These are phyloP conservation scores for Zaprionus inermis DNA, from an alignment of 1,140 invertebrate species.

Conservation along the genomic window DNA sequence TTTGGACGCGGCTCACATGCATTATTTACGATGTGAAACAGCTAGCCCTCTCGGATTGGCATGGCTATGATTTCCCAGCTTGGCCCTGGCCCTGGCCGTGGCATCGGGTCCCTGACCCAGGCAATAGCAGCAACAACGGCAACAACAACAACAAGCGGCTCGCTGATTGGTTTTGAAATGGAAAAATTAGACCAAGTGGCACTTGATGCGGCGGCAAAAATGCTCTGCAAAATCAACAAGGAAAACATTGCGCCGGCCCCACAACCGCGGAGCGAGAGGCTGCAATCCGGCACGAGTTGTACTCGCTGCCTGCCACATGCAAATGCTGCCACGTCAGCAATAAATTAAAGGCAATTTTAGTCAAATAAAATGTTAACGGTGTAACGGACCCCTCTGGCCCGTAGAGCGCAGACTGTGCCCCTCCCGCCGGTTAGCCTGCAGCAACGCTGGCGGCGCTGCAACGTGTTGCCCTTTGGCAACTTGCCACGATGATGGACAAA, in stretches of 20 bases:
- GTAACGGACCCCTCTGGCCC: slow-evolving; percentile 21
- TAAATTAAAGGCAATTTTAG: slow-evolving; percentile 82
- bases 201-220: slow-evolving; percentile 52
- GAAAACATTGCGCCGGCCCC: slow-evolving; percentile 66
- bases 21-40: slow-evolving; percentile 70
- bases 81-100: slow-evolving; percentile 16
- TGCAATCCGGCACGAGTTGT: background rate
- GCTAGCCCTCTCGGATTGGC: background rate
- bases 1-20: slow-evolving; percentile 55
- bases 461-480: slow-evolving; percentile 72
- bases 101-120: slow-evolving; percentile 27
- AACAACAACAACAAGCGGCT: slow-evolving; percentile 5
- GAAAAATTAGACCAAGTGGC: slow-evolving; percentile 78
- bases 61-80: slow-evolving; percentile 49
- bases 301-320: slow-evolving; percentile 35
- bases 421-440: background rate
- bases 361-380: slow-evolving; percentile 82
- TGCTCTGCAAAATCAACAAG: slow-evolving; percentile 70
- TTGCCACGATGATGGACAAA: slow-evolving; percentile 70
- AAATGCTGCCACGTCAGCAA: slow-evolving; percentile 68
- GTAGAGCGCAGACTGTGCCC: background rate
- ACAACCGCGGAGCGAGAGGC: background rate
- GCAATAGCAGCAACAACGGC: slow-evolving; percentile 1
- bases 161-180: slow-evolving; percentile 76
- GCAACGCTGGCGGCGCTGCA: slow-evolving; percentile 54